Conservation (phyloP, 2,888 invertebrate genomes). For the Phrixothrix hirtus region DNA sequence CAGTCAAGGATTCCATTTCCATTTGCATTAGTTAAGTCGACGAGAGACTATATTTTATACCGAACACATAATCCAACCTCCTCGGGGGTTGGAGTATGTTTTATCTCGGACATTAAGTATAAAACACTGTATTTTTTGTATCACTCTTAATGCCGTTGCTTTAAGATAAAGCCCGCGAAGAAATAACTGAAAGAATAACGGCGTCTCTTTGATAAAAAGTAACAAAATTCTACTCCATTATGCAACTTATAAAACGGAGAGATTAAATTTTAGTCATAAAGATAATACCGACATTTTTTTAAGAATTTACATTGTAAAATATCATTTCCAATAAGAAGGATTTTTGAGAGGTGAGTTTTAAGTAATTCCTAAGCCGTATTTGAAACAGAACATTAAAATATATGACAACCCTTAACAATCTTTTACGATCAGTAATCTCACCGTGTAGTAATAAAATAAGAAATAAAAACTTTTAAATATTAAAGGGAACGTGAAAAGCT, state of each 20-base stretch:
- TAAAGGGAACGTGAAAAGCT: conserved; percentile 3
- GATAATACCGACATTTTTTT: no score
- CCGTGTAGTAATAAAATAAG: conserved; percentile 15
- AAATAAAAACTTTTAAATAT: conserved; percentile 21
- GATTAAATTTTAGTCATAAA: conserved; percentile 1
- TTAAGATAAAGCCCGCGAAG: conserved; percentile 21
- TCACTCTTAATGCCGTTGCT: conserved; percentile 23
- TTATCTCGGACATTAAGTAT: conserved; percentile 31
- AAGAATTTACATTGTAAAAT: no score
- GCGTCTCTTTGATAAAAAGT: conserved; percentile 16
- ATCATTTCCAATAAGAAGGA: no score
- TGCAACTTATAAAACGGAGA: conserved; percentile 6
- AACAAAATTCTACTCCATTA: conserved; percentile 10
- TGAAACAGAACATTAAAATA: conserved; percentile 17
- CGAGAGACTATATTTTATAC: conserved; percentile 33
- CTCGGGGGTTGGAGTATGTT: conserved; percentile 27
- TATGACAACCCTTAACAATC: conserved; percentile 19
- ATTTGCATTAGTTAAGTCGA: conserved; percentile 34
- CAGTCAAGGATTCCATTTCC: conserved; percentile 32
- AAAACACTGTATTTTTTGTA: conserved; percentile 31
- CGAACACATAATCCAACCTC: conserved; percentile 32
- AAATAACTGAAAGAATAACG: conserved; percentile 21
- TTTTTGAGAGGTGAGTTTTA: no score
- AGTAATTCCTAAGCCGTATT: no score
- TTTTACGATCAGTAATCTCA: conserved; percentile 19